A percentile compares a stretch with the other conserved stretches of the same genome.
These are phyloP conservation scores for Sapayoa aenigma DNA, from an alignment of 2,113 vertebrate genomes.

Conservation along the genomic window DNA sequence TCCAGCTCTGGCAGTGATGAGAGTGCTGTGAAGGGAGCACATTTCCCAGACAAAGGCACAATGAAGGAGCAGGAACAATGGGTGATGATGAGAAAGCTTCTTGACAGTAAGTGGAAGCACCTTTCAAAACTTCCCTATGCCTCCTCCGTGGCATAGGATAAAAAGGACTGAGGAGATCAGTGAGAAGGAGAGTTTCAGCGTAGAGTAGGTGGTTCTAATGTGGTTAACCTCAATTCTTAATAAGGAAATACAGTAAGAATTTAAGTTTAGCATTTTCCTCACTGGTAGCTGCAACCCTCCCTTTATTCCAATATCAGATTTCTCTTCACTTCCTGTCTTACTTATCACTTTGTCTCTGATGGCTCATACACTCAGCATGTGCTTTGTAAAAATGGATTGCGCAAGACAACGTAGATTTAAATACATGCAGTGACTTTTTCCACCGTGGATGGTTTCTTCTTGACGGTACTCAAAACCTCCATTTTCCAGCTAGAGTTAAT, in stretches of 20 bases:
- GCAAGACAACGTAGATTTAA: not conserved
- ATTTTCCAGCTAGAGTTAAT: not conserved
- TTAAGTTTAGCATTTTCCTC: not conserved
- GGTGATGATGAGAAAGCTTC: not conserved
- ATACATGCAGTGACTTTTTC: not conserved
- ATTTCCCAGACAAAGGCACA: not conserved
- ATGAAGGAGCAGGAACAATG: not conserved
- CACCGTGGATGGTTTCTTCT: not conserved
- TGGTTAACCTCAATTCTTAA: not conserved
- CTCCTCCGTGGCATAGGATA: not conserved
- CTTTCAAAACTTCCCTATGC: not conserved
- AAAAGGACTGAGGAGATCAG: not conserved
- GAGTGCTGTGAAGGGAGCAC: not conserved
- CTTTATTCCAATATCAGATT: constrained; percentile 3
- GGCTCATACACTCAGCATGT: not conserved
- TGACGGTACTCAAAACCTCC: not conserved
- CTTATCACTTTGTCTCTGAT: not conserved
- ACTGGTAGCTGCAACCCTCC: not conserved
- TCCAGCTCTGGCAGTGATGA: not conserved
- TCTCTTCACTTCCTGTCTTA: constrained; percentile 11
- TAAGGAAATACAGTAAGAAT: not conserved
- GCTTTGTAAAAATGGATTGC: not conserved
- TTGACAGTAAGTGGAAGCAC: not conserved
- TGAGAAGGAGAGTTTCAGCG: not conserved
- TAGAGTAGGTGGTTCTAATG: not conserved